phyloP scores from a whole-genome alignment of 2,113 vertebrate species.

The Macquaria ambigua region DNA sequence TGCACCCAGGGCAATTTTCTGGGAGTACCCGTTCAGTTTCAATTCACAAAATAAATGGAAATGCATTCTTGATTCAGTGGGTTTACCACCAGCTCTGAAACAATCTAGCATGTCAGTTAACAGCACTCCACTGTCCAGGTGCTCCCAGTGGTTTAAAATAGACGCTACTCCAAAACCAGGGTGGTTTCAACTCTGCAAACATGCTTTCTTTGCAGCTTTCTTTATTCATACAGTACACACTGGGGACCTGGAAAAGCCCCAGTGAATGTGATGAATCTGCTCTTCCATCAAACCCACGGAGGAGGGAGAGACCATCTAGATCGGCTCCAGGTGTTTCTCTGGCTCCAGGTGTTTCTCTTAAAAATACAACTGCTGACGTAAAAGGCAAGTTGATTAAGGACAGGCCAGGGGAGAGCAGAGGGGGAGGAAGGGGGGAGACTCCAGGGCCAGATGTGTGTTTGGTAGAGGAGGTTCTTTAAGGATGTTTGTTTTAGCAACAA shows the following conservation, averaged over 20 bases:
- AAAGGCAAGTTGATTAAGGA: constrained; percentile 68
- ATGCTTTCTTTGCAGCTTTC: constrained; percentile 53
- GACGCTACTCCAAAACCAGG: constrained; percentile 25
- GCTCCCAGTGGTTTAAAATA: constrained; percentile 38
- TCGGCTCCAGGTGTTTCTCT: constrained; percentile 77
- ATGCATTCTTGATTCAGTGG: not conserved
- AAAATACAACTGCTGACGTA: constrained; percentile 76
- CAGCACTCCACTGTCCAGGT: constrained; percentile 38
- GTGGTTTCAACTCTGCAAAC: constrained; percentile 51
- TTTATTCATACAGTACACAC: constrained; percentile 30
- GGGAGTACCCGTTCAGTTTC: not conserved
- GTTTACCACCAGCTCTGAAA: constrained; percentile 22
- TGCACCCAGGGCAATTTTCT: not conserved
- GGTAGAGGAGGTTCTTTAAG: constrained; percentile 29
- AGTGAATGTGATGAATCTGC: constrained; percentile 71
- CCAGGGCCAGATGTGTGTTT: constrained; percentile 39
- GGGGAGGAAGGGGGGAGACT: constrained; percentile 9
- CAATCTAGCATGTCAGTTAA: not conserved
- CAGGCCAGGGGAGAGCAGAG: constrained; percentile 2
- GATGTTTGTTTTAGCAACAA: constrained; percentile 49
- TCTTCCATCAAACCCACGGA: constrained; percentile 47
- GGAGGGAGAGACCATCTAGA: constrained; percentile 46
- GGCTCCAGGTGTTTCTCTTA: constrained; percentile 79
- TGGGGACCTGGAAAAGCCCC: constrained; percentile 55
- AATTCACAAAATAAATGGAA: not conserved